A percentile compares a stretch with the other conserved stretches of the same genome.
Evolutionary conservation across 2,797 vertebrate genomes (phyloP).

Genomic region (Vultur gryphus): DNA sequence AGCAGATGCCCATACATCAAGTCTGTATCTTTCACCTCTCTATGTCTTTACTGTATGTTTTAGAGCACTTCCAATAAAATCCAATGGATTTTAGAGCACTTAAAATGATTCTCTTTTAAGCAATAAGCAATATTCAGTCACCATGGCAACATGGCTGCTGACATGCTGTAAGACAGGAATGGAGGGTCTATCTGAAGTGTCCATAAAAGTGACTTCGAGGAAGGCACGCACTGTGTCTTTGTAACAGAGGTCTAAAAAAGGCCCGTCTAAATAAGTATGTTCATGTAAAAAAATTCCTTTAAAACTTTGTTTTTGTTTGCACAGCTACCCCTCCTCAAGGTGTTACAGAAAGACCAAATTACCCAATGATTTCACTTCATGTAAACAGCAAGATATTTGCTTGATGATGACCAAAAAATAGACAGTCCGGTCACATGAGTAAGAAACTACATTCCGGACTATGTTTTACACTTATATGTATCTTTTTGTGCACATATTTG

Average conservation of each 20-base stretch:
- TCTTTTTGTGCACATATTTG: background rate
- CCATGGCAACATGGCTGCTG: background rate
- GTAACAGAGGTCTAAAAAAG: background rate
- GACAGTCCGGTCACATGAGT: rapidly evolving
- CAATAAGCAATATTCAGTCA: background rate
- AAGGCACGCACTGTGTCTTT: background rate
- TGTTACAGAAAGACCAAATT: background rate
- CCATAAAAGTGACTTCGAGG: background rate
- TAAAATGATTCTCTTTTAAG: background rate
- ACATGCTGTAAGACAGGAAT: background rate
- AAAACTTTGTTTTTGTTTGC: background rate
- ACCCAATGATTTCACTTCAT: background rate
- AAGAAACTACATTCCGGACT: background rate
- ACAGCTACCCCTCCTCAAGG: background rate
- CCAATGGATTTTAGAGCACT: background rate
- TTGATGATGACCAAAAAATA: background rate
- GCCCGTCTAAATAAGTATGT: background rate
- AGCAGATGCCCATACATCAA: background rate
- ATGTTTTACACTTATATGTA: background rate
- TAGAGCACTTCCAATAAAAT: background rate
- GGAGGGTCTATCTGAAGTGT: background rate
- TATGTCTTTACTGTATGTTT: background rate
- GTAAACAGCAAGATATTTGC: background rate
- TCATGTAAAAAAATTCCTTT: background rate
- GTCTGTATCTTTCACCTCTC: background rate